Evolutionary conservation across 1,140 invertebrate species (phyloP).

Genomic region (Subanguina moxae): DNA sequence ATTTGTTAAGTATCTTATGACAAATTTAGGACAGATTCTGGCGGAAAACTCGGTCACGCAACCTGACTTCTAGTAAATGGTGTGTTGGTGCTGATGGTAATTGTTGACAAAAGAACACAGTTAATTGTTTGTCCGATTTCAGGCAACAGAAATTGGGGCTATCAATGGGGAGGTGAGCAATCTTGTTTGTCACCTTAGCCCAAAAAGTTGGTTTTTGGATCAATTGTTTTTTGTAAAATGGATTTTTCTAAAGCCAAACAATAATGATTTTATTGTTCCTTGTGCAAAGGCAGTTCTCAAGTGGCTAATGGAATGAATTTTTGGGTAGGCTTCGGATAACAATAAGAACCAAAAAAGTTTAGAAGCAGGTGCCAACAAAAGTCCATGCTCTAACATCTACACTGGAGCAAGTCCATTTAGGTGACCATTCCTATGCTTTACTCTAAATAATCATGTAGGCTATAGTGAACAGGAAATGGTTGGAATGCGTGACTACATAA

Average conservation of each 20-base stretch:
- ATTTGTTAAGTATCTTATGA: too few relatives aligned
- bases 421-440: background rate
- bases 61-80: constrained; percentile 50
- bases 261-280: too few relatives aligned
- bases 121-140: background rate
- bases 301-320: too few relatives aligned
- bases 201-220: too few relatives aligned
- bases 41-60: constrained; percentile 60
- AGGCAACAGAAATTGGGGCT: constrained; percentile 60
- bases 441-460: too few relatives aligned
- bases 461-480: constrained; percentile 48
- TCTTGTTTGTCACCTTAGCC: background rate
- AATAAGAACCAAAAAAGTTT: constrained; percentile 8
- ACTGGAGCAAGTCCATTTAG: constrained; percentile 45
- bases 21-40: constrained; percentile 59
- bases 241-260: too few relatives aligned
- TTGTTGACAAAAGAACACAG: constrained; percentile 24
- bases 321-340: too few relatives aligned
- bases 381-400: constrained; percentile 57
- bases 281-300: too few relatives aligned
- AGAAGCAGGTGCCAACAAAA: constrained; percentile 52
- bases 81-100: constrained; percentile 62
- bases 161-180: constrained; percentile 54
- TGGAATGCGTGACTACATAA: constrained; percentile 48
- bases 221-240: too few relatives aligned